These are phyloP conservation scores for Pandion haliaetus DNA, from an alignment of 2,113 vertebrate genomes.

Conservation along the genomic window DNA sequence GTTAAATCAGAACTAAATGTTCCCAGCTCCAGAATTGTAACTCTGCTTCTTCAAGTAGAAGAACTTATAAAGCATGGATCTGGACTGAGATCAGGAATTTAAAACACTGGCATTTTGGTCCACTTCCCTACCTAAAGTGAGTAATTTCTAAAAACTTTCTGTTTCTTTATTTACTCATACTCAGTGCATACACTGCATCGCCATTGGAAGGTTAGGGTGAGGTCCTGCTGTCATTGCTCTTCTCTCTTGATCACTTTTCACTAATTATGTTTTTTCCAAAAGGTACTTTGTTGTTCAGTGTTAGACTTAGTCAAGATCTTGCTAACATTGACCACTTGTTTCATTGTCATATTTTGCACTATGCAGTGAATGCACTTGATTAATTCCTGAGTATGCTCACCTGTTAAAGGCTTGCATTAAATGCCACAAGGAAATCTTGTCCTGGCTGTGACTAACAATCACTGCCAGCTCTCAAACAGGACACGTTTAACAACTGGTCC, in stretches of 20 bases:
- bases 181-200: neutral
- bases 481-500: neutral
- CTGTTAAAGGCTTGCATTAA: neutral
- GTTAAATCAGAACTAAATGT: neutral
- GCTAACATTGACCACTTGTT: neutral
- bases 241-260: neutral
- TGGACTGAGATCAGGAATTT: neutral
- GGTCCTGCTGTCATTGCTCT: neutral
- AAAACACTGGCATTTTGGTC: neutral
- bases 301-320: neutral
- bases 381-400: neutral
- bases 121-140: neutral
- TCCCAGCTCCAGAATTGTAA: neutral
- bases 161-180: neutral
- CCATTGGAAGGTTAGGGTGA: neutral
- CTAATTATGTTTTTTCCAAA: neutral
- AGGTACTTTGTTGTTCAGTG: neutral
- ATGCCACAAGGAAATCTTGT: neutral
- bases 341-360: neutral
- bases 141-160: neutral
- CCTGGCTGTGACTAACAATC: neutral
- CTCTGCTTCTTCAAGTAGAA: neutral
- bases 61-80: neutral
- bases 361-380: neutral
- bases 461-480: neutral